A percentile compares a stretch with the other conserved stretches of the same genome.
Evolutionary conservation across 2,113 vertebrate species (phyloP).

Genomic region (Cephalopterus ornatus): DNA sequence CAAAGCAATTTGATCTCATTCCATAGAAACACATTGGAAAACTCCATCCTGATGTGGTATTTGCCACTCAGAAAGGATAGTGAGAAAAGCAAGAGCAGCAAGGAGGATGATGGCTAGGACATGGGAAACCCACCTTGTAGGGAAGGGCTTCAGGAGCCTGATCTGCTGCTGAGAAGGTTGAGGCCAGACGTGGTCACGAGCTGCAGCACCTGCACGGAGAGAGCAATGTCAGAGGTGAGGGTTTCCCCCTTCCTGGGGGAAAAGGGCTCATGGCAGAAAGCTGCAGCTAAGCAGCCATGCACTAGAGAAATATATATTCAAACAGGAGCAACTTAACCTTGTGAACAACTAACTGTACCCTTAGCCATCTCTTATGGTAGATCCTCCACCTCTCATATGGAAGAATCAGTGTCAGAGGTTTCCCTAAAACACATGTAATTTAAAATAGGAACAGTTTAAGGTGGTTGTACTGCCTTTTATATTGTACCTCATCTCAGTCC

Average conservation of each 20-base stretch:
- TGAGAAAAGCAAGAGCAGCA: accelerated
- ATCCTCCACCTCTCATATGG: neutral
- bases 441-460: neutral
- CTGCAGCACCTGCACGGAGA: neutral
- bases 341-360: neutral
- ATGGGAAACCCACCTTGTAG: neutral
- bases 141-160: accelerated
- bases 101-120: neutral
- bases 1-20: neutral
- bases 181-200: accelerated
- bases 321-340: neutral
- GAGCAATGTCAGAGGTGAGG: neutral
- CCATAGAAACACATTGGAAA: neutral
- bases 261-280: neutral
- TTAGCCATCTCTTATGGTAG: neutral
- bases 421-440: neutral
- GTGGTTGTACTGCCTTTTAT: neutral
- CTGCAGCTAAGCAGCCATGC: neutral
- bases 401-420: neutral
- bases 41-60: neutral
- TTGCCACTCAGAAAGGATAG: neutral
- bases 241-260: neutral
- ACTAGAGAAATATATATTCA: neutral
- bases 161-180: neutral
- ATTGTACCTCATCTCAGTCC: neutral